Base-by-base conservation (phyloP, 1,140 invertebrate genomes). In the Pectinophora gossypiella region DNA sequence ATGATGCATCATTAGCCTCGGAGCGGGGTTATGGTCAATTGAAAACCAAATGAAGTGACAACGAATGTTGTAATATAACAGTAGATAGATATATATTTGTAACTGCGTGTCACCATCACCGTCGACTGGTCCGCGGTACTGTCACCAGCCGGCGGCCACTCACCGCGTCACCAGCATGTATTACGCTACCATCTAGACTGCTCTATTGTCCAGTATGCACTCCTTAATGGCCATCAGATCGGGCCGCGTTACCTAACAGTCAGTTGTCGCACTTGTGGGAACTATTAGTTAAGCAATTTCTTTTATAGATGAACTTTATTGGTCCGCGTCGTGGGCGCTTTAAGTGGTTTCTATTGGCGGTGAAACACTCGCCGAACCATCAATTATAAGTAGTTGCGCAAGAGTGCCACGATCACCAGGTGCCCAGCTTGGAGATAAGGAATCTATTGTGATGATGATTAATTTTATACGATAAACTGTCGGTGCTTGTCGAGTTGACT, bases 171-270 rank as follows among this genome's bases (percentile, higher is more conserved):
- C n/a, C n/a, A n/a, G n/a, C n/a, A n/a, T n/a, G n/a, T n/a, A n/a
- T n/a, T n/a, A n/a, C n/a, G n/a, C n/a, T n/a, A n/a, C n/a, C n/a
- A n/a, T n/a, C n/a, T 61, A 66, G 71, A 81, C 72, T 80, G 67
- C 61, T 75, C 72, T 75, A 77, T 83, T 83, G 81, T 83, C 59
- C 58, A 64, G 53, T 77, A 83, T 85, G 77, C 69, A 65, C 81
- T 85, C 78, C 71, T 70, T 82, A 82, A 85, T 82, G 69, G 77
- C 61, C 63, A 48, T 67, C 64, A 72, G 69, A 78, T 83, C 79
- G 76, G 76, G 79, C 66, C 68, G 70, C 48, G 73, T 81, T 85
- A 80, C 74, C 64, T 79, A 82, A 82, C 49, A 51, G 56, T 61
- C 49, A 51, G 56, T 61, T 72, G 68, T 78, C 72, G 75, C 72